A percentile compares a stretch with the other conserved stretches of the same genome.
These are phyloP conservation scores for Marronus borbonicus DNA, from an alignment of 2,888 invertebrate species.

Conservation along the genomic window DNA sequence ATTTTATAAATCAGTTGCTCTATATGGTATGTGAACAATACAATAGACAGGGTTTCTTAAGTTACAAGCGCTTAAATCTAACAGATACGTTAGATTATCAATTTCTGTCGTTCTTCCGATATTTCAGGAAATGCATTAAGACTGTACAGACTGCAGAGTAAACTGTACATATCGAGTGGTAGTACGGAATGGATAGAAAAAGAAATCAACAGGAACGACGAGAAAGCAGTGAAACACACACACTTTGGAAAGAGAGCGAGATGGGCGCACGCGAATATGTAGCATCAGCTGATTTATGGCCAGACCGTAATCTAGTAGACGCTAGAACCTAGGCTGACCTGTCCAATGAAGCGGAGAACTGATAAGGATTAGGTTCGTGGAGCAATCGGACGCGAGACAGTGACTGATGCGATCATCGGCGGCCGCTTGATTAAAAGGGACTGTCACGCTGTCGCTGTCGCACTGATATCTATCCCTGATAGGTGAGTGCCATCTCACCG, in stretches of 20 bases:
- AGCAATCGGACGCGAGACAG: slow-evolving; percentile 66
- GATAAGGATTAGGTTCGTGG: slow-evolving; percentile 67
- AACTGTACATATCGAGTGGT: slow-evolving; percentile 19
- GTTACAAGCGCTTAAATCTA: slow-evolving; percentile 9
- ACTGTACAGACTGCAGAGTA: background rate
- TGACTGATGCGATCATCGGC: slow-evolving; percentile 69
- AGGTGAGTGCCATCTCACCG: slow-evolving; percentile 56
- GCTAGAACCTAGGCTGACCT: slow-evolving; percentile 66
- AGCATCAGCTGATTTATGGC: slow-evolving; percentile 64
- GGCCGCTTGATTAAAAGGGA: slow-evolving; percentile 68
- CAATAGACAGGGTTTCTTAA: no score
- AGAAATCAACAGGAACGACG: slow-evolving; percentile 9
- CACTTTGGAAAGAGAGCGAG: background rate
- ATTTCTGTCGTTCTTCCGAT: background rate
- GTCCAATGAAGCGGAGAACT: slow-evolving; percentile 68
- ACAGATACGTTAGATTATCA: slow-evolving; percentile 29
- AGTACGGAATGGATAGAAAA: slow-evolving; percentile 1
- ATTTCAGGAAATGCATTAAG: slow-evolving; percentile 38
- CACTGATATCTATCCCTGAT: slow-evolving; percentile 44
- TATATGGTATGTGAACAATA: no score
- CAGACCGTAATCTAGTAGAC: slow-evolving; percentile 65
- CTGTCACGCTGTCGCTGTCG: slow-evolving; percentile 59
- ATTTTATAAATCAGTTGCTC: no score
- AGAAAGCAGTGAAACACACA: background rate
- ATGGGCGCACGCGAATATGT: slow-evolving; percentile 31